Evolutionary conservation across 1,140 invertebrate genomes (phyloP).

Genomic region (Himalopsyche phryganea): DNA sequence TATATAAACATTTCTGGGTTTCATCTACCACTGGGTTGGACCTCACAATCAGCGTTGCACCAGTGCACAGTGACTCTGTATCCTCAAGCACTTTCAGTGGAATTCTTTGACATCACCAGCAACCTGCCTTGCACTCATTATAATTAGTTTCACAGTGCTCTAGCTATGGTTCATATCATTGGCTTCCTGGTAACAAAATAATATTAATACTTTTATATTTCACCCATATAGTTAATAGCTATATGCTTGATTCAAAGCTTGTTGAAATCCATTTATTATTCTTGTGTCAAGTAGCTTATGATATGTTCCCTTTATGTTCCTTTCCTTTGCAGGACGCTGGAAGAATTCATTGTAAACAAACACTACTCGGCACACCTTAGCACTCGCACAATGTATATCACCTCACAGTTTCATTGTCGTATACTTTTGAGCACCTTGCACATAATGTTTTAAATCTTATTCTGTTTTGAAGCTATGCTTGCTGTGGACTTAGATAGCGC

Average conservation of each 20-base stretch:
- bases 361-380: slow-evolving; percentile 2
- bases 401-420: background rate
- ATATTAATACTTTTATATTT: background rate
- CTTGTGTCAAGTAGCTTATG: no score
- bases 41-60: slow-evolving; percentile 18
- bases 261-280: no score
- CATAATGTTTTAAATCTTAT: slow-evolving; percentile 30
- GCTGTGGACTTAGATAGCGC: slow-evolving; percentile 32
- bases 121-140: slow-evolving; percentile 19
- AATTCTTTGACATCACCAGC: slow-evolving; percentile 17
- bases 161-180: no score
- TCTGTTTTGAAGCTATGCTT: slow-evolving; percentile 34
- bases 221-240: no score
- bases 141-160: background rate
- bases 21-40: slow-evolving; percentile 10
- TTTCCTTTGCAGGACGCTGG: slow-evolving; percentile 15
- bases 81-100: slow-evolving; percentile 6
- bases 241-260: no score
- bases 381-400: slow-evolving; percentile 5
- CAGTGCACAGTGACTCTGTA: slow-evolving; percentile 15
- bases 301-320: background rate
- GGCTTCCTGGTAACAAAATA: background rate
- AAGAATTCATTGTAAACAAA: slow-evolving; percentile 9
- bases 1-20: background rate
- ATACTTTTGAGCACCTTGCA: slow-evolving; percentile 24